Conservation (phyloP, 2,888 invertebrate genomes). For the Hypercompe scribonia region DNA sequence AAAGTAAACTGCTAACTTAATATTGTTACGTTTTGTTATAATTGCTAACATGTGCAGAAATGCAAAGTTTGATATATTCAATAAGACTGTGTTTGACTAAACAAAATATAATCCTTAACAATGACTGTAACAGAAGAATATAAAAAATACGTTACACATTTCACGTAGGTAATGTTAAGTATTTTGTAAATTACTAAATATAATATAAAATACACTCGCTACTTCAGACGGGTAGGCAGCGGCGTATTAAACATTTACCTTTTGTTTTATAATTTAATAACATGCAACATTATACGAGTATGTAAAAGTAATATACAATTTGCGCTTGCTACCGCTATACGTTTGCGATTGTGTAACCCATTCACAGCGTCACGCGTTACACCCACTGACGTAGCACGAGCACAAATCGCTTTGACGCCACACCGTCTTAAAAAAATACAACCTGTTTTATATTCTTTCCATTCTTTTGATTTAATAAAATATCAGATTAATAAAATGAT, state of each 20-base stretch:
- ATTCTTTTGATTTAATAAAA: neutral
- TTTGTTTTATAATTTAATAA: neutral
- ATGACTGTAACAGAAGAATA: neutral
- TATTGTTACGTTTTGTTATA: neutral
- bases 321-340: conserved; percentile 2
- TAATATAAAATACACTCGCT: neutral
- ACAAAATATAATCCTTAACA: neutral
- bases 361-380: conserved; percentile 50
- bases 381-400: conserved; percentile 54
- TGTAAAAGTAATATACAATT: neutral
- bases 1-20: neutral
- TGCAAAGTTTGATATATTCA: neutral
- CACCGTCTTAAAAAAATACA: conserved; percentile 29
- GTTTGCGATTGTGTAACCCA: conserved; percentile 55
- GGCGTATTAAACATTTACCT: neutral
- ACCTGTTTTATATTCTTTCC: neutral
- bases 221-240: neutral
- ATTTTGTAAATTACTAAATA: neutral
- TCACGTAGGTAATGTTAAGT: neutral
- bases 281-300: neutral
- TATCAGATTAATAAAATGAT: neutral
- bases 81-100: neutral
- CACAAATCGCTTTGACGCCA: conserved; percentile 25
- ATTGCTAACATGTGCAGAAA: neutral
- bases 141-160: neutral